These are phyloP conservation scores for Chrysotoxum bicinctum DNA, from an alignment of 2,888 invertebrate genomes.

Conservation along the genomic window DNA sequence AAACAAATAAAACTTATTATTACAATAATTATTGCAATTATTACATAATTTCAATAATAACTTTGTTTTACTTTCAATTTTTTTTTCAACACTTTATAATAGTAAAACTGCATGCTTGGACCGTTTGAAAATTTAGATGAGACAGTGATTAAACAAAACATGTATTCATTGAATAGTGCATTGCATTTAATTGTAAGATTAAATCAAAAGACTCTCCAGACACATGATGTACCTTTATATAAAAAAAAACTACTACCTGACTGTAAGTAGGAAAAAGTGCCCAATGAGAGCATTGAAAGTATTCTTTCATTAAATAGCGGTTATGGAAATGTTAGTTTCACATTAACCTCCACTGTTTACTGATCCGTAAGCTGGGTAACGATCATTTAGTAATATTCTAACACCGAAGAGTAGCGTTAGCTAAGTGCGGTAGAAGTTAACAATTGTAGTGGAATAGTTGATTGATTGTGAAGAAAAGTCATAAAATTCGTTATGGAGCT, in stretches of 20 bases:
- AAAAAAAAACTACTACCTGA: constrained; percentile 11
- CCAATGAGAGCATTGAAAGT: constrained; percentile 49
- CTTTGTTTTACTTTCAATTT: constrained; percentile 8
- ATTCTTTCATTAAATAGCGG: constrained; percentile 51
- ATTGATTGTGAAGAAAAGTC: neutral
- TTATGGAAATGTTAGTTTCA: constrained; percentile 59
- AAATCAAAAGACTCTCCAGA: neutral
- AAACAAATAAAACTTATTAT: neutral
- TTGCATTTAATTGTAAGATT: neutral
- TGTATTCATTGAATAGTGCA: neutral
- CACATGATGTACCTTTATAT: neutral
- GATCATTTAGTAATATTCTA: constrained; percentile 53
- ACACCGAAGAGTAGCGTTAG: constrained; percentile 39
- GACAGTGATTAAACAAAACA: constrained; percentile 7
- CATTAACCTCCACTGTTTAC: constrained; percentile 32
- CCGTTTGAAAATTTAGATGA: neutral
- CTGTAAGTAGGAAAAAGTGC: constrained; percentile 38
- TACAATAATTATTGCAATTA: neutral
- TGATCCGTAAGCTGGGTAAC: constrained; percentile 12
- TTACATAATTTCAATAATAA: neutral
- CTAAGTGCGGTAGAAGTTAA: neutral
- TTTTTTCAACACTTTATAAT: neutral
- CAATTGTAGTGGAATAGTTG: neutral
- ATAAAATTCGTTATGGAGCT: constrained; percentile 4
- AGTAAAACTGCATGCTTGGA: neutral